These are phyloP conservation scores for Acanthiza pusilla DNA, from an alignment of 2,797 vertebrate genomes.

Conservation along the genomic window DNA sequence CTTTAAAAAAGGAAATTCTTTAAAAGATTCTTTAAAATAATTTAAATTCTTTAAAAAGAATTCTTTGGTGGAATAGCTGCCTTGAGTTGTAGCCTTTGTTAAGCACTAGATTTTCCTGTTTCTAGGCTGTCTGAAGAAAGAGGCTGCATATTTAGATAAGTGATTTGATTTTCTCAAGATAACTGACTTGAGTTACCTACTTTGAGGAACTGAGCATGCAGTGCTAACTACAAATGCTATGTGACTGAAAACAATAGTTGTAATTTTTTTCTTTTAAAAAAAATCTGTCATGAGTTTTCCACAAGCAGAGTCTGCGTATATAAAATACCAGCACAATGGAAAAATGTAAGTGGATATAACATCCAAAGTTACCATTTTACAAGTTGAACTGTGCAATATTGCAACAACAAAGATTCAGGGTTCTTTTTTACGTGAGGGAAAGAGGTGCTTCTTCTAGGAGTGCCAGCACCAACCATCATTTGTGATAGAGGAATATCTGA, in stretches of 20 bases:
- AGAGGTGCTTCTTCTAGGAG: background rate
- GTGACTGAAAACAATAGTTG: background rate
- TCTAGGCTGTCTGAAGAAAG: background rate
- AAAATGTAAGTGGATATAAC: rapidly evolving
- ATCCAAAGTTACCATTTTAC: background rate
- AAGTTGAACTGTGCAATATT: background rate
- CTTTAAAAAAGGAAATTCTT: background rate
- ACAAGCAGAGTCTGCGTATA: background rate
- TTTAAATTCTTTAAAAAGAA: background rate
- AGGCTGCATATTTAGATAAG: background rate
- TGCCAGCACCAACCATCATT: background rate
- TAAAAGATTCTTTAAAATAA: too few relatives aligned
- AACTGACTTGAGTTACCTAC: background rate
- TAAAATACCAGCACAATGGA: background rate
- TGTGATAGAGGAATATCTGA: background rate
- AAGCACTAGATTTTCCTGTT: background rate
- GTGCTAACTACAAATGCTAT: background rate
- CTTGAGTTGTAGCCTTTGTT: background rate
- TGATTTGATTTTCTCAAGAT: background rate
- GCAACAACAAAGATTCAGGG: background rate
- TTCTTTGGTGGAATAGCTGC: background rate
- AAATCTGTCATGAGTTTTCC: background rate
- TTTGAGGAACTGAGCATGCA: background rate
- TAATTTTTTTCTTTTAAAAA: background rate
- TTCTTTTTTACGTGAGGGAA: rapidly evolving